Conservation (phyloP, 2,797 vertebrate genomes). For the Semotilus atromaculatus region DNA sequence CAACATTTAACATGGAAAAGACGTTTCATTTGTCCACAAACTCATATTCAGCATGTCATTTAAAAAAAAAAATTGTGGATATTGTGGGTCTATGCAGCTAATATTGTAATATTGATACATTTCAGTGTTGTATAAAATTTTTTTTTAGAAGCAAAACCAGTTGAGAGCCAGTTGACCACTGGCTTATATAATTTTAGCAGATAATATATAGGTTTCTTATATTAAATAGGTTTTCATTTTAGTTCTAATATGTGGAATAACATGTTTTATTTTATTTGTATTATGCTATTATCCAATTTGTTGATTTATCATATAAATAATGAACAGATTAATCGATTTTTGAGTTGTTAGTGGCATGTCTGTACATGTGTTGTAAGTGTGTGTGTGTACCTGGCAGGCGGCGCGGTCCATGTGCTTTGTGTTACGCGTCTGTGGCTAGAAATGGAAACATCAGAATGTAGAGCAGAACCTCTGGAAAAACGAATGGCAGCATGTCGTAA, state of each 20-base stretch:
- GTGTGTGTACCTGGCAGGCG: conserved; percentile 28
- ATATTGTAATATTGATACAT: not conserved
- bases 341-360: not conserved
- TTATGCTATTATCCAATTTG: not conserved
- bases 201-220: not conserved
- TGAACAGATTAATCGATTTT: not conserved
- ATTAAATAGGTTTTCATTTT: not conserved
- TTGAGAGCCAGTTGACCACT: not conserved
- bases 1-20: not conserved
- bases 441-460: conserved; percentile 46
- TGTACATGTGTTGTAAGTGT: conserved; percentile 8
- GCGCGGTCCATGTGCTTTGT: conserved; percentile 40
- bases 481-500: not conserved
- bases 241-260: not conserved
- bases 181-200: not conserved
- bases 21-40: not conserved
- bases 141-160: not conserved
- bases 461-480: conserved; percentile 30
- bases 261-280: not conserved
- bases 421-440: conserved; percentile 28
- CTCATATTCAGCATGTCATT: not conserved
- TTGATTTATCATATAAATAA: not conserved
- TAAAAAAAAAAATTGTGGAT: too few species aligned
- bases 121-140: not conserved
- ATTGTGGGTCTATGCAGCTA: not conserved